These are phyloP conservation scores for Kryphioiulus occultus DNA, from an alignment of 2,888 invertebrate genomes.

Conservation along the genomic window DNA sequence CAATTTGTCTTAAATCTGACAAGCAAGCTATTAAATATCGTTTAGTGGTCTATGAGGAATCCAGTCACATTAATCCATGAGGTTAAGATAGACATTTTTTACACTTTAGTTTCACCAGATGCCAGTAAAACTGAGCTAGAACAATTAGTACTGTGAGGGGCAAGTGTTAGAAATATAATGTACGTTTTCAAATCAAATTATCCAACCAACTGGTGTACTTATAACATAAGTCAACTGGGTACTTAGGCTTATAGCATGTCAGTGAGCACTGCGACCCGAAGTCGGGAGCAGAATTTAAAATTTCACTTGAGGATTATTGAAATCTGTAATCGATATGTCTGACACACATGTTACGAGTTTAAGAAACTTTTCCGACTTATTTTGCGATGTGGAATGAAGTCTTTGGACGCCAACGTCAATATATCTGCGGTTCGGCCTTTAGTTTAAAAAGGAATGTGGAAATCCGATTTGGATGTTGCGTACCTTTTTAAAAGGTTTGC, in stretches of 20 bases:
- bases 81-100: background rate
- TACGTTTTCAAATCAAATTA: background rate
- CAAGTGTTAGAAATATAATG: background rate
- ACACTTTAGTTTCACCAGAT: background rate
- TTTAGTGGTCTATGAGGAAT: background rate
- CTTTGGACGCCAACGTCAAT: background rate
- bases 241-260: background rate
- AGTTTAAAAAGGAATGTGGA: background rate
- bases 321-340: background rate
- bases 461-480: background rate
- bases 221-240: no score
- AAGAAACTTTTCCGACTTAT: background rate
- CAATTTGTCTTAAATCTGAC: background rate
- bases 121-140: background rate
- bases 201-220: background rate
- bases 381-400: background rate
- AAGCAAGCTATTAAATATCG: background rate
- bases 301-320: constrained; percentile 1
- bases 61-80: no score
- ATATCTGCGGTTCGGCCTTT: background rate
- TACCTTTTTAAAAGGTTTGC: background rate
- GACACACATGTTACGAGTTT: background rate
- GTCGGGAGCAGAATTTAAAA: background rate
- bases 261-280: background rate
- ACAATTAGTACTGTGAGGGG: background rate